These are phyloP conservation scores for Atlantisia rogersi DNA, from an alignment of 2,113 vertebrate genomes.

Conservation along the genomic window DNA sequence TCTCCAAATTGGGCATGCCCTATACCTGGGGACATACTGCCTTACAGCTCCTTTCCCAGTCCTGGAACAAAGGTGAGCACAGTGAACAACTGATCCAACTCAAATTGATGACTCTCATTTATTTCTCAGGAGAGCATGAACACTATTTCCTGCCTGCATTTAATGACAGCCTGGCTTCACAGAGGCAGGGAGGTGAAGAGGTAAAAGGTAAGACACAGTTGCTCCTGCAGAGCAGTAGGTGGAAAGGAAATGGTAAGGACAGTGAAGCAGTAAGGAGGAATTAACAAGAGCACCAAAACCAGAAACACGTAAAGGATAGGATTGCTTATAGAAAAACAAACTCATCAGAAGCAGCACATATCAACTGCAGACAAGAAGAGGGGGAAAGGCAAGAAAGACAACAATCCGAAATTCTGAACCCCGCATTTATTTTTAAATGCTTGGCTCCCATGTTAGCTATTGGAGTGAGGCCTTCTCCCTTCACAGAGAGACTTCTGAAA, in stretches of 20 bases:
- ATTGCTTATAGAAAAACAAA: not conserved
- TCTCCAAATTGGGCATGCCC: not conserved
- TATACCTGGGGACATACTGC: not conserved
- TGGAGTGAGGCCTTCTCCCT: not conserved
- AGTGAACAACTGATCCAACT: not conserved
- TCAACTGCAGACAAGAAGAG: not conserved
- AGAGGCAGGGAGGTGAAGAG: not conserved
- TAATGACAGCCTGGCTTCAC: not conserved
- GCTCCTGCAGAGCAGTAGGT: not conserved
- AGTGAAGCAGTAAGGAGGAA: not conserved
- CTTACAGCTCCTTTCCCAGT: not conserved
- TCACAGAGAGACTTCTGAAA: not conserved
- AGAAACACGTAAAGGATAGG: not conserved
- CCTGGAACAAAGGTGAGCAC: not conserved
- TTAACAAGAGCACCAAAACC: not conserved
- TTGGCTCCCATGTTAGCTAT: not conserved
- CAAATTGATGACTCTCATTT: not conserved
- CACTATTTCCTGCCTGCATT: not conserved
- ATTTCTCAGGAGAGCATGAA: not conserved
- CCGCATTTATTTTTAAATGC: not conserved
- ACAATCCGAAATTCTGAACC: not conserved
- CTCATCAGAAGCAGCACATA: not conserved
- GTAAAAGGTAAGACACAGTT: not conserved
- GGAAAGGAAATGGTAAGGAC: not conserved
- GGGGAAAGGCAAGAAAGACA: not conserved